Conservation (phyloP, 2,888 invertebrate species). For the Spisula subtruncata region DNA sequence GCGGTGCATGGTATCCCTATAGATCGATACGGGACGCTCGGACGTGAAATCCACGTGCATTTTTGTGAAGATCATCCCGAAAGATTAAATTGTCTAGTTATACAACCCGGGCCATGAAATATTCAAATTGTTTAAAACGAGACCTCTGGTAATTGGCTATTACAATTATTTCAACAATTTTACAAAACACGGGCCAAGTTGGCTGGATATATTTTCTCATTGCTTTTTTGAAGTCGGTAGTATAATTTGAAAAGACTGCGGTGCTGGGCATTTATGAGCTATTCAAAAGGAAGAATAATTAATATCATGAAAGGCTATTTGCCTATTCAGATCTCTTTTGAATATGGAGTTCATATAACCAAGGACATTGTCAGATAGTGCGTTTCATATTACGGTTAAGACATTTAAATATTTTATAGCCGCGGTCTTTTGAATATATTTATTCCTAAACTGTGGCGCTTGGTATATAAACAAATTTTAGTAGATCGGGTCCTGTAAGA, state of each 20-base stretch:
- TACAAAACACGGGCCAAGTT: constrained; percentile 12
- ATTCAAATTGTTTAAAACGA: background rate
- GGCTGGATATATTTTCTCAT: background rate
- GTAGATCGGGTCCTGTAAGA: background rate
- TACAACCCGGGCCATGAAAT: background rate
- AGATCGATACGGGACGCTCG: constrained; percentile 27
- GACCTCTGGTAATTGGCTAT: background rate
- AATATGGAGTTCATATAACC: constrained; percentile 19
- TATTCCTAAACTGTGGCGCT: background rate
- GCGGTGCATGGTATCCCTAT: constrained; percentile 3
- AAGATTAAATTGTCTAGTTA: constrained; percentile 11
- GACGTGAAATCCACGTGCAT: constrained; percentile 16
- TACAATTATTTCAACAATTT: constrained; percentile 8
- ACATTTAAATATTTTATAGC: constrained; percentile 23
- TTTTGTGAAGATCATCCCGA: background rate
- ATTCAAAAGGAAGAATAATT: constrained; percentile 25
- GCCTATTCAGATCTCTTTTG: constrained; percentile 17
- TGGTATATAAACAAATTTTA: background rate
- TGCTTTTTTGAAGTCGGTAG: background rate
- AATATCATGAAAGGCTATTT: constrained; percentile 21
- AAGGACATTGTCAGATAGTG: constrained; percentile 17
- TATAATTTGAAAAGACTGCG: constrained; percentile 23
- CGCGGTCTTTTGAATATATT: constrained; percentile 1
- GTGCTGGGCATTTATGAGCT: constrained; percentile 17
- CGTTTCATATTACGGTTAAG: background rate